Conservation (phyloP, 2,888 invertebrate genomes). For the Oithona nana region DNA sequence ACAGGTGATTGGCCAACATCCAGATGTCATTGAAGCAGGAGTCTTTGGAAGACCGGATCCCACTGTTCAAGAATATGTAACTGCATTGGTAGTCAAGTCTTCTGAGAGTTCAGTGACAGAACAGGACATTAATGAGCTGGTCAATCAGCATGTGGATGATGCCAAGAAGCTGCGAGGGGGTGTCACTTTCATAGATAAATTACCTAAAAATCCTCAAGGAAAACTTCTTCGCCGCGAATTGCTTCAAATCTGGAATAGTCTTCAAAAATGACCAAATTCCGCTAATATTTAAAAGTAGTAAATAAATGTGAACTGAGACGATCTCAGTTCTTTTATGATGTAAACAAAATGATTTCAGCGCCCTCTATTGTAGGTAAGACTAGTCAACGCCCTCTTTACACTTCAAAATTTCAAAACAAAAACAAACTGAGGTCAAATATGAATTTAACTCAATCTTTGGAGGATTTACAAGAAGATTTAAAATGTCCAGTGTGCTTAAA, state of each 20-base stretch:
- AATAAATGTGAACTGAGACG: too few relatives aligned
- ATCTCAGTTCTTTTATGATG: too few relatives aligned
- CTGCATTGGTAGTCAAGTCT: background rate
- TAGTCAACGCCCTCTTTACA: too few relatives aligned
- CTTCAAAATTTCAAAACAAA: too few relatives aligned
- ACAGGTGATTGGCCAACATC: background rate
- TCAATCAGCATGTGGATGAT: background rate
- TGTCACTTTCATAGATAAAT: background rate
- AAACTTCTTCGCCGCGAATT: background rate
- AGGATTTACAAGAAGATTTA: too few relatives aligned
- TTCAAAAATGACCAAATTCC: background rate
- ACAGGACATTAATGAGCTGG: background rate
- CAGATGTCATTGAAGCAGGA: background rate
- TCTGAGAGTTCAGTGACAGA: background rate
- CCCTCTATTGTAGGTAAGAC: too few relatives aligned
- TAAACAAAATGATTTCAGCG: too few relatives aligned
- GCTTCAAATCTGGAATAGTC: background rate
- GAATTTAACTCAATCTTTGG: too few relatives aligned
- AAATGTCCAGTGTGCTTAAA: too few relatives aligned
- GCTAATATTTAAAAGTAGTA: too few relatives aligned
- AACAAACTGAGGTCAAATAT: too few relatives aligned
- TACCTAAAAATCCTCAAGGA: background rate
- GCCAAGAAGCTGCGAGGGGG: background rate
- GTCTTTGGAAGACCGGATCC: background rate
- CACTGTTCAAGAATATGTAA: background rate